Conservation (phyloP, 2,888 invertebrate genomes). For the Ariolimax columbianus region DNA sequence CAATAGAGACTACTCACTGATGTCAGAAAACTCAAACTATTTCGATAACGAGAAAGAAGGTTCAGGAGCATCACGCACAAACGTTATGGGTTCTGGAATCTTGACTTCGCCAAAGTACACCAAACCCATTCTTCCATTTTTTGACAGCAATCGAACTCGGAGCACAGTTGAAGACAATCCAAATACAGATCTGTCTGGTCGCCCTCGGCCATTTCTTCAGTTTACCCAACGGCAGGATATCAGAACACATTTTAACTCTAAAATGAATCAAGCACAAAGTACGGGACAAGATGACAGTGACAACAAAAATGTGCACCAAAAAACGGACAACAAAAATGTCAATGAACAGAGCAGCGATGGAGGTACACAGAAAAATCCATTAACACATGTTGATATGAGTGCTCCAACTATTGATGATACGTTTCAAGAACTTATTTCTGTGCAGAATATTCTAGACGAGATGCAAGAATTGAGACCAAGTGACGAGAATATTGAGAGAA, state of each 20-base stretch:
- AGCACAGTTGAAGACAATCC: neutral
- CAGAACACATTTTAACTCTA: neutral
- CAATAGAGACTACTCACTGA: neutral
- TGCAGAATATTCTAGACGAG: conserved; percentile 60
- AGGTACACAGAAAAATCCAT: neutral
- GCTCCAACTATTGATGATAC: conserved; percentile 59
- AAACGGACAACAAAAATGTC: conserved; percentile 26
- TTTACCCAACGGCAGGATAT: neutral
- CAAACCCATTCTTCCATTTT: conserved; percentile 48
- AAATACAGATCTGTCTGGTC: neutral
- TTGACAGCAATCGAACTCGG: neutral
- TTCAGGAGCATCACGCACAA: neutral
- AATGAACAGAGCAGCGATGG: neutral
- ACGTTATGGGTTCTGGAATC: conserved; percentile 50
- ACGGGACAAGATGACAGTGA: conserved; percentile 39
- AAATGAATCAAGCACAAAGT: neutral
- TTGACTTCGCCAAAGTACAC: conserved; percentile 45
- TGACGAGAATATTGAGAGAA: neutral
- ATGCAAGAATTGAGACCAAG: conserved; percentile 57
- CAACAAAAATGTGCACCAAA: conserved; percentile 51
- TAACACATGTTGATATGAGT: neutral
- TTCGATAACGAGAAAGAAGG: neutral
- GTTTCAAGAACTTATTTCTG: conserved; percentile 55
- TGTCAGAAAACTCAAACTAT: neutral
- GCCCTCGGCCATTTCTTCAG: neutral